A percentile compares a stretch with the other conserved stretches of the same genome.
These are phyloP conservation scores for Rhodinocichla rosea DNA, from an alignment of 2,113 vertebrate species.

Conservation along the genomic window DNA sequence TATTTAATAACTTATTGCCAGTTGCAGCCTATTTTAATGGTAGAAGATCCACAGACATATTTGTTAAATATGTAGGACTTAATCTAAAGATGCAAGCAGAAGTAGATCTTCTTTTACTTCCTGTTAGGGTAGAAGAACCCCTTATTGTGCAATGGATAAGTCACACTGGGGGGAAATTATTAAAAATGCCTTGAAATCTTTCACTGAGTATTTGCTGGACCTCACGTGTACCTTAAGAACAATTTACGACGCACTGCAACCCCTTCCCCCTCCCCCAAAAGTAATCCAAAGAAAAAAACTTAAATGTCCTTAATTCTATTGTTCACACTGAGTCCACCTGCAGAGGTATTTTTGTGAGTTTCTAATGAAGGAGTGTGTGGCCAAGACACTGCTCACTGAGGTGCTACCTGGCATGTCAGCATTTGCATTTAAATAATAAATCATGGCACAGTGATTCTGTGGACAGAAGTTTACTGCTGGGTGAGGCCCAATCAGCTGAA, in stretches of 20 bases:
- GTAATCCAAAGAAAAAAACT: not conserved
- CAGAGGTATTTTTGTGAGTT: not conserved
- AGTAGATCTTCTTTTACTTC: not conserved
- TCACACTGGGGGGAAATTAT: rapidly evolving
- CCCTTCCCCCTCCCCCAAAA: rapidly evolving
- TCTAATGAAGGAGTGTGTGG: not conserved
- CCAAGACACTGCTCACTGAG: not conserved
- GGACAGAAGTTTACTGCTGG: not conserved
- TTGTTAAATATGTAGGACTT: not conserved
- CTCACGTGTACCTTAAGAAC: not conserved
- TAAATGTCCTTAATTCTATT: not conserved
- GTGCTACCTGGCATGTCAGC: not conserved
- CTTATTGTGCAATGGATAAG: not conserved
- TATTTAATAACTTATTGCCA: not conserved
- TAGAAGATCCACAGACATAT: not conserved
- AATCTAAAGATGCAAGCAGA: not conserved
- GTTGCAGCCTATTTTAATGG: not conserved
- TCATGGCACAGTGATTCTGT: not conserved
- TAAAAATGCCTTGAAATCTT: not conserved
- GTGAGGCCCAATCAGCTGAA: not conserved
- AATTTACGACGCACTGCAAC: not conserved
- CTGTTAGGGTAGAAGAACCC: not conserved
- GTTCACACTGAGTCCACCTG: not conserved
- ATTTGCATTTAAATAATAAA: not conserved
- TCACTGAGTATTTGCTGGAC: not conserved